Percentiles rank a stretch among this genome's conserved stretches.
phyloP scores from a whole-genome alignment of 1,140 invertebrate species.

The Papilio dardanus region DNA sequence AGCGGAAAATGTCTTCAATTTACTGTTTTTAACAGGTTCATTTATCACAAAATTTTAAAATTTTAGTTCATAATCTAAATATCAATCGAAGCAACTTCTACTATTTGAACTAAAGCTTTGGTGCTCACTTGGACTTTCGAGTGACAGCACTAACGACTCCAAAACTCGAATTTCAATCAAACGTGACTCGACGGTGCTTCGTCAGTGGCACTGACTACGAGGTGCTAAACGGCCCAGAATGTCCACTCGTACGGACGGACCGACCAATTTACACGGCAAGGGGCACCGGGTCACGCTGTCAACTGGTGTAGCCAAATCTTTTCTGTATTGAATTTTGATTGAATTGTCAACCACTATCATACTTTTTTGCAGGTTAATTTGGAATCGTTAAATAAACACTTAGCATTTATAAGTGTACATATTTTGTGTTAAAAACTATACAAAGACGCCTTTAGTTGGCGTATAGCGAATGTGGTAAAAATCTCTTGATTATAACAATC shows the following conservation, averaged over 20 bases:
- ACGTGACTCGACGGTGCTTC: slow-evolving; percentile 7
- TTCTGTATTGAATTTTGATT: neutral
- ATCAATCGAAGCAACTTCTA: neutral
- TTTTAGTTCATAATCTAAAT: neutral
- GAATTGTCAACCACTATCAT: neutral
- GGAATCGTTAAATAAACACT: too few relatives aligned
- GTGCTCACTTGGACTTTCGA: slow-evolving; percentile 10
- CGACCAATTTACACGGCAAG: slow-evolving; percentile 61
- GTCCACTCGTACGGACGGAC: slow-evolving; percentile 48
- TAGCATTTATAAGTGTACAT: too few relatives aligned
- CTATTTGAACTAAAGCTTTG: neutral
- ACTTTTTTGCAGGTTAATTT: too few relatives aligned
- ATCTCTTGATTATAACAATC: too few relatives aligned
- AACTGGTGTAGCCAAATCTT: neutral
- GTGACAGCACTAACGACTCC: slow-evolving; percentile 24
- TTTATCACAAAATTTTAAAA: too few relatives aligned
- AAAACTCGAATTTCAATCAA: slow-evolving; percentile 32
- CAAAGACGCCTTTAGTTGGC: too few relatives aligned
- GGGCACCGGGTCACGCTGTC: slow-evolving; percentile 53
- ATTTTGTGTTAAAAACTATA: too few relatives aligned
- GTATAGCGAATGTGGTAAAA: too few relatives aligned
- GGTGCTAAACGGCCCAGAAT: slow-evolving; percentile 68
- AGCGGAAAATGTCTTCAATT: neutral
- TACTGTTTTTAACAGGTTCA: neutral
- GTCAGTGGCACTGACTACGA: slow-evolving; percentile 2